Base-by-base conservation (phyloP, 1,140 invertebrate species). In the Bactericera cockerelli region DNA sequence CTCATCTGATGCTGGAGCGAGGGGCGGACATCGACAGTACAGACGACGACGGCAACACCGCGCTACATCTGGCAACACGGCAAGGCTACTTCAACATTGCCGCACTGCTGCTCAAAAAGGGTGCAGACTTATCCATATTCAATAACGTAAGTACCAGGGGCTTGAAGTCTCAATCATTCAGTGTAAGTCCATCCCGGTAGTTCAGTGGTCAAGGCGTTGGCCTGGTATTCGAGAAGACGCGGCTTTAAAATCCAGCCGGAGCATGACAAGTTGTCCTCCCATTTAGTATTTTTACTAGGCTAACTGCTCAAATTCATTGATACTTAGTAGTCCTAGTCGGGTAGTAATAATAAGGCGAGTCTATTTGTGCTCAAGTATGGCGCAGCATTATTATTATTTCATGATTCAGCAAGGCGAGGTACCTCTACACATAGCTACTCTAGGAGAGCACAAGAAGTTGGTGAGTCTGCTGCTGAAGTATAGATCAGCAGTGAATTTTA, bases 401-500 rank as follows among this genome's bases (percentile, higher is more conserved):
- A 67, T n/a, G n/a, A n/a, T n/a, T n/a, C n/a, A n/a, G 66, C 53
- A 24, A 25, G 67, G 67, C 33, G 64, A 68, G 56, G 64, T 62
- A 31, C 59, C 66, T n/a, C 49, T 68, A 36, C 67, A 68, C 57
- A 57, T 67, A 10, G 65, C 65, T 1, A 63, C 64, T 19, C 57
- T 59, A 57, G 57, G 57, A 31, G 68, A 69, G 28, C 65, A 68
- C 36, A 60, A 63, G 39, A 74, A 76, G 25, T 72, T 83, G 13
- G 75, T 80, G 1, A 71, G 75, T 31, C 62, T 79, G 21, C 67
- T 86, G 49, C 64, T 85, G 2, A 71, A 77, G 36, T 69, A 72
- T 22, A 75, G 75, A 26, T 73, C 77, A 22, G 74, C 78, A 63
- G 70, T 81, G 26, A 79, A 82, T 64, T n/a, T n/a, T n/a, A n/a